phyloP scores from a whole-genome alignment of 1,140 invertebrate species.

The Trichonephila inaurata region DNA sequence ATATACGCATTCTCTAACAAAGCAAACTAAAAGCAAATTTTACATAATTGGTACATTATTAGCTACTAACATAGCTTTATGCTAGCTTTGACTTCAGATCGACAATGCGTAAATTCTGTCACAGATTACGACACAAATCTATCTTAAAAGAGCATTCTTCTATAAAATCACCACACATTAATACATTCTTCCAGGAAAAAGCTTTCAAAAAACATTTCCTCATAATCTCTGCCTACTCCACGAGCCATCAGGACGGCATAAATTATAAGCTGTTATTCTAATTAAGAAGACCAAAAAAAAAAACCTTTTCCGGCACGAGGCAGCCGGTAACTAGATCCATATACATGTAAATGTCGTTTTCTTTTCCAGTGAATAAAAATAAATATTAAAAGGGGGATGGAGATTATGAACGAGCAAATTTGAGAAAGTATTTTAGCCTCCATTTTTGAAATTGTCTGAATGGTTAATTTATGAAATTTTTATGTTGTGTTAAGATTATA shows the following conservation, averaged over 20 bases:
- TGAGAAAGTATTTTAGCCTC: background rate
- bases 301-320: background rate
- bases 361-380: background rate
- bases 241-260: constrained; percentile 1
- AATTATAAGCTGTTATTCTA: constrained; percentile 62
- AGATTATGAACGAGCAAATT: background rate
- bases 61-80: no score
- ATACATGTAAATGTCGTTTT: background rate
- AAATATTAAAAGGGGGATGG: background rate
- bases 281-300: background rate
- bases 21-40: no score
- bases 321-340: no score
- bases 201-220: background rate
- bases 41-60: no score
- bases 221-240: background rate
- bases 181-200: background rate
- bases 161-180: background rate
- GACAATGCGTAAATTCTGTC: no score
- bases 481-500: constrained; percentile 28
- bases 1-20: no score
- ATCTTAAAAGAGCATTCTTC: no score
- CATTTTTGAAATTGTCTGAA: constrained; percentile 9
- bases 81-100: no score
- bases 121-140: no score
- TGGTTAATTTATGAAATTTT: constrained; percentile 46